A percentile compares a stretch with the other conserved stretches of the same genome.
Evolutionary conservation across 2,888 invertebrate species (phyloP).

Genomic region (Rambutsinella grinnellia): DNA sequence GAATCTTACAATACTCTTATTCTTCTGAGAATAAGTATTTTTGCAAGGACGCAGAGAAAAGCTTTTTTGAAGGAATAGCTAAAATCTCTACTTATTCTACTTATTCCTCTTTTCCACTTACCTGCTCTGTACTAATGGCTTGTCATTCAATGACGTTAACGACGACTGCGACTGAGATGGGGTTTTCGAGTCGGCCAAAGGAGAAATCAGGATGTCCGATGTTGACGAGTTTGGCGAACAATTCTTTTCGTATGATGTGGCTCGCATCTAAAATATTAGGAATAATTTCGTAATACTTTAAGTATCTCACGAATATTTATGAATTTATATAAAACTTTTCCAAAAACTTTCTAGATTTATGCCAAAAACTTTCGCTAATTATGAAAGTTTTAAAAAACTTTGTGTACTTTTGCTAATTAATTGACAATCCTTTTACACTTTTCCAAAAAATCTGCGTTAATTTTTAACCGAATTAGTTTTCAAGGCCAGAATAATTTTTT

Average conservation of each 20-base stretch:
- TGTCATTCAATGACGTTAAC: slow-evolving; percentile 75
- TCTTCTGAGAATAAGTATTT: not conserved
- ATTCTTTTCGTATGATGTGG: slow-evolving; percentile 60
- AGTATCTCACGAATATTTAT: not conserved
- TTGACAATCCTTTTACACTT: too few species aligned
- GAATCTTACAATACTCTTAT: not conserved
- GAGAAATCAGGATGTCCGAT: slow-evolving; percentile 46
- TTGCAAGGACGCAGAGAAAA: too few species aligned
- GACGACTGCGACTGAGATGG: slow-evolving; percentile 81
- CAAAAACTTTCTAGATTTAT: too few species aligned
- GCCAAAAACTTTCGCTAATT: too few species aligned
- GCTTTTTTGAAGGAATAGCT: too few species aligned
- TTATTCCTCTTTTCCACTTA: slow-evolving; percentile 10
- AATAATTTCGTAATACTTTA: not conserved
- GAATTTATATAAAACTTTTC: not conserved
- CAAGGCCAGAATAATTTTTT: too few species aligned
- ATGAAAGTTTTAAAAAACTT: too few species aligned
- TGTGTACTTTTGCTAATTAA: too few species aligned
- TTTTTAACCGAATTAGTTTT: too few species aligned
- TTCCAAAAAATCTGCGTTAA: too few species aligned
- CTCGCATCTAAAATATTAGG: slow-evolving; percentile 56
- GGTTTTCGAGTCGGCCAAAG: slow-evolving; percentile 71
- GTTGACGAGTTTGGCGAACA: slow-evolving; percentile 56
- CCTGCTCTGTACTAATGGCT: slow-evolving; percentile 51
- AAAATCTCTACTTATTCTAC: too few species aligned